Base-by-base conservation (phyloP, 37 sponge, comb jelly and placozoan species). In the Lycopodina hypogea region DNA sequence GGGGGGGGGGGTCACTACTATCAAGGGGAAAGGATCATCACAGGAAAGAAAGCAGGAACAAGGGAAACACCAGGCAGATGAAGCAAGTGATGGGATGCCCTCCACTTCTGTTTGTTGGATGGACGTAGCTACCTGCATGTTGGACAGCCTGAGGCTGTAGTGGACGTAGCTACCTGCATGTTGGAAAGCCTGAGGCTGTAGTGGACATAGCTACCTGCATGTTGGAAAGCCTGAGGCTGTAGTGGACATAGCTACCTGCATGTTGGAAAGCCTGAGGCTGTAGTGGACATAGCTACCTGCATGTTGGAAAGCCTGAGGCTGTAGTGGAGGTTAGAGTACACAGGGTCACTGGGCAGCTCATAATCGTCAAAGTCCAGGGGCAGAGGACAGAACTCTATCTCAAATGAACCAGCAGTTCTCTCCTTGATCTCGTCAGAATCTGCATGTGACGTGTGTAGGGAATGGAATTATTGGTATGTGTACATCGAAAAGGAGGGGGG, bases 271-370 rank as follows among this genome's bases (percentile, higher is more conserved):
- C 11, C 32, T 30, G 37, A 11, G 37, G 37, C 68, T 8, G 8
- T 67, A 7, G 8, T 30, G 8, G 36, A 35, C 30, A 1, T 30
- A 21, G 6, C 11, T 34, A 24, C 30, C 8, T 18, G 53, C 53
- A 73, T 73, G 56, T 73, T 29, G 19, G 74, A 73, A 2, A 73
- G 35, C 70, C 39, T 26, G 8, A 42, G 42, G 2, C 41, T 40
- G 36, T 22, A 70, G 18, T 70, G 45, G n/a, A 70, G 23, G n/a
- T 42, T 22, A 41, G 26, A 32, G 30, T 34, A 65, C 34, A 4
- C 30, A 2, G 17, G 35, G 32, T 72, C 14, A n/a, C 30, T 15
- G 53, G 51, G 15, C 12, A 51, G 52, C 36, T 73, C 74, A 73
- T 29, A 24, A 1, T 52, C 56, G 72, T 36, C 28, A 45, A 19